Conservation (phyloP, 2,888 invertebrate genomes). For the Oscheius sp. region DNA sequence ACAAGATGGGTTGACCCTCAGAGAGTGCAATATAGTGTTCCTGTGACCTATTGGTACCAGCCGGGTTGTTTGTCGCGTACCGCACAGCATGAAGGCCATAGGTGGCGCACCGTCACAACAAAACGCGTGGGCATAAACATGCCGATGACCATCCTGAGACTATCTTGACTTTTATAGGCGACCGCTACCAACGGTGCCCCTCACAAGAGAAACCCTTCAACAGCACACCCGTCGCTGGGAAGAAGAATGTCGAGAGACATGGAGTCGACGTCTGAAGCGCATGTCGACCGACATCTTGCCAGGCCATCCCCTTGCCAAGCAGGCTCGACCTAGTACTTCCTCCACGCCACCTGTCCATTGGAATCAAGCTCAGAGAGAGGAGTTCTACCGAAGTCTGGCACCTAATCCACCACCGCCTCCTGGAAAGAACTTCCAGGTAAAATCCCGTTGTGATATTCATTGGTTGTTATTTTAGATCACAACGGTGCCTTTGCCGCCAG, state of each 20-base stretch:
- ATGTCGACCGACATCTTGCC: conserved; percentile 48
- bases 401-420: conserved; percentile 64
- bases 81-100: conserved; percentile 37
- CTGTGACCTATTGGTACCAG: conserved; percentile 42
- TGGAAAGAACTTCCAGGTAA: conserved; percentile 62
- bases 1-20: conserved; percentile 11
- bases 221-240: conserved; percentile 68
- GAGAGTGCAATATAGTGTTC: conserved; percentile 26
- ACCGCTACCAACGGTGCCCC: conserved; percentile 49
- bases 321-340: conserved; percentile 41
- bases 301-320: conserved; percentile 50
- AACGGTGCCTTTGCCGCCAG: conserved; percentile 42
- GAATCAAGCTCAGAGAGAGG: conserved; percentile 48
- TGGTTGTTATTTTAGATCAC: conserved; percentile 38
- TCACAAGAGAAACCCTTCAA: conserved; percentile 67
- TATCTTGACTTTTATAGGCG: conserved; percentile 43
- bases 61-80: conserved; percentile 38
- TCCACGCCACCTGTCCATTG: conserved; percentile 46
- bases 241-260: conserved; percentile 66
- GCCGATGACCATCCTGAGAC: neutral
- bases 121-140: conserved; percentile 31
- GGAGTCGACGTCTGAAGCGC: conserved; percentile 58
- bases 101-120: conserved; percentile 31
- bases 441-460: neutral
- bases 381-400: conserved; percentile 57